phyloP scores from a whole-genome alignment of 2,888 invertebrate genomes.

The Elaeidobius kamerunicus region DNA sequence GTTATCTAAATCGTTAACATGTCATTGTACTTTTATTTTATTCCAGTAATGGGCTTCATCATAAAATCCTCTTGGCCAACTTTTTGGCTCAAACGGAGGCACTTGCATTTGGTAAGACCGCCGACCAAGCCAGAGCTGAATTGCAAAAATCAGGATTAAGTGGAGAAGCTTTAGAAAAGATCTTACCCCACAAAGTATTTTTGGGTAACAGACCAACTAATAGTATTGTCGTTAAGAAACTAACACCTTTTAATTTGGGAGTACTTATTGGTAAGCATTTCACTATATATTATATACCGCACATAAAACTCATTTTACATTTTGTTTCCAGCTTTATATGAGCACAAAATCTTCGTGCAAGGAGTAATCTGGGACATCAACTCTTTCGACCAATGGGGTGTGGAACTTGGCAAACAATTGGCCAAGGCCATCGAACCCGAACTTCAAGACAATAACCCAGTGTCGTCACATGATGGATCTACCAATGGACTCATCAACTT shows the following conservation, averaged over 20 bases:
- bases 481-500: conserved; percentile 98
- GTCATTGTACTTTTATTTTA: too few relatives aligned
- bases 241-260: conserved; percentile 92
- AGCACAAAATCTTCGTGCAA: conserved; percentile 98
- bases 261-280: conserved; percentile 76
- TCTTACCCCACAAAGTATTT: conserved; percentile 96
- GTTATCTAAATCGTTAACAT: too few relatives aligned
- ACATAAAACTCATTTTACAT: not conserved
- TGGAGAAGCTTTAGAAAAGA: conserved; percentile 68
- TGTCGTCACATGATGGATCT: conserved; percentile 85
- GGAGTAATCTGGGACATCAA: conserved; percentile 99
- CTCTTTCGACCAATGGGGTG: conserved; percentile 99
- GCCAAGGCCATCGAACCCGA: conserved; percentile 99
- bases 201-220: conserved; percentile 96
- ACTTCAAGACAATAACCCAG: conserved; percentile 62
- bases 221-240: conserved; percentile 86
- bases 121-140: conserved; percentile 69
- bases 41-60: conserved; percentile 70
- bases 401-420: conserved; percentile 96
- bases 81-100: conserved; percentile 99
- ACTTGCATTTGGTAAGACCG: conserved; percentile 69
- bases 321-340: conserved; percentile 81
- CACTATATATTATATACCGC: not conserved
- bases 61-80: conserved; percentile 93
- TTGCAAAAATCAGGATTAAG: conserved; percentile 74